Evolutionary conservation across 2,113 vertebrate genomes (phyloP).

Genomic region (Empidonax traillii): DNA sequence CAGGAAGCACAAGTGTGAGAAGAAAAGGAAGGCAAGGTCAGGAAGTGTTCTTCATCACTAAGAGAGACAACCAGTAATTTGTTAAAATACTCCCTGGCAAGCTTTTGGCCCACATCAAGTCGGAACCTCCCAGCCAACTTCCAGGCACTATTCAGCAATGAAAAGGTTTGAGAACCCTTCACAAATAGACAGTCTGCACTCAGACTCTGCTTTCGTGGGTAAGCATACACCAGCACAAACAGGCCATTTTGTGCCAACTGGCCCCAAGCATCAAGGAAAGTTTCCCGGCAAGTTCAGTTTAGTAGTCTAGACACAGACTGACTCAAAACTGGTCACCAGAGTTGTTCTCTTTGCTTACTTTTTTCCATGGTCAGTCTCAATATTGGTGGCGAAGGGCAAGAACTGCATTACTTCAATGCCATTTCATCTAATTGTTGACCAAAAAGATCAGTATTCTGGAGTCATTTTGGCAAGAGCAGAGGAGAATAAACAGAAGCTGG

Average conservation of each 20-base stretch:
- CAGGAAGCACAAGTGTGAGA: background rate
- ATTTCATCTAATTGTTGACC: background rate
- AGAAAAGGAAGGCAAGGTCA: constrained; percentile 3
- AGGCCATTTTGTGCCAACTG: constrained; percentile 29
- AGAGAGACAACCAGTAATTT: background rate
- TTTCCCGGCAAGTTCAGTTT: constrained; percentile 3
- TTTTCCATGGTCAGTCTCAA: background rate
- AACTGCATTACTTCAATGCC: background rate
- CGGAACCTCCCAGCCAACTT: background rate
- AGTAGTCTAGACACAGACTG: constrained; percentile 32
- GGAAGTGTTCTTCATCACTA: background rate
- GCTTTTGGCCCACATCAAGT: background rate
- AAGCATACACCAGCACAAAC: background rate
- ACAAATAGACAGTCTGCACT: background rate
- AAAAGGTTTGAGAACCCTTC: constrained; percentile 6
- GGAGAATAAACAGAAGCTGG: background rate
- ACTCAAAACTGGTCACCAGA: constrained; percentile 9
- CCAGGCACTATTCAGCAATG: background rate
- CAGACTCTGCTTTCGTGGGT: background rate
- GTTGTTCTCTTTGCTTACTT: background rate
- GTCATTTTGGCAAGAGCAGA: background rate
- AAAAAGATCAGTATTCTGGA: background rate
- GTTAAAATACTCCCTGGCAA: background rate
- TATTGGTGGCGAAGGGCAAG: background rate
- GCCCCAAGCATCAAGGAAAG: background rate